phyloP scores from a whole-genome alignment of 2,888 invertebrate species.

The Hemicrepidius hirtus region DNA sequence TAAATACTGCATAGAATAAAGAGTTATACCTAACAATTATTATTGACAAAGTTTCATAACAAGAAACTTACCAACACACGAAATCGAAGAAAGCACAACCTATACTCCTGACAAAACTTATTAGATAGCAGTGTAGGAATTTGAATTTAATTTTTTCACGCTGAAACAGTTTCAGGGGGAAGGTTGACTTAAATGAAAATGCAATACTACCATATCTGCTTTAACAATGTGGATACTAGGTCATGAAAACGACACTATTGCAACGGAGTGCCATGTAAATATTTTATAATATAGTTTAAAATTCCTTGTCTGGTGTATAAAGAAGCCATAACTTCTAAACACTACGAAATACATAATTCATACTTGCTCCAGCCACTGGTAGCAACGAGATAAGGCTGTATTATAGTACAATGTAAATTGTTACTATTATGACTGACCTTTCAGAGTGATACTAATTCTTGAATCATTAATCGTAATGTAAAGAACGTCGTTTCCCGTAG shows the following conservation, averaged over 20 bases:
- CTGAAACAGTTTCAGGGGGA: too few species aligned
- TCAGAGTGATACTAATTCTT: neutral
- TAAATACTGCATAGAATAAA: too few species aligned
- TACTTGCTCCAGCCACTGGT: slow-evolving; percentile 40
- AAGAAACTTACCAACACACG: too few species aligned
- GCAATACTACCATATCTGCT: neutral
- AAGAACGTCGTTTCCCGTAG: neutral
- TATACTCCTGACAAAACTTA: too few species aligned
- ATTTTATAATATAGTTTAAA: slow-evolving; percentile 49
- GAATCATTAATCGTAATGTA: too few species aligned
- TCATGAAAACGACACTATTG: slow-evolving; percentile 30
- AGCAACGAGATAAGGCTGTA: slow-evolving; percentile 31
- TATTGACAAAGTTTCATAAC: too few species aligned
- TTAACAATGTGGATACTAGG: neutral
- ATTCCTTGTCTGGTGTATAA: slow-evolving; percentile 45
- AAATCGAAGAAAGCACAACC: too few species aligned
- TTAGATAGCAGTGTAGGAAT: too few species aligned
- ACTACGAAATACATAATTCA: slow-evolving; percentile 48
- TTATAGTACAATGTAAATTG: slow-evolving; percentile 8
- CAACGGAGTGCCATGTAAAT: slow-evolving; percentile 39
- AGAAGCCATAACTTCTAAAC: slow-evolving; percentile 43
- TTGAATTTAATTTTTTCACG: too few species aligned
- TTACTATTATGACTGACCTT: slow-evolving; percentile 1
- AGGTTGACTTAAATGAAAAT: too few species aligned
- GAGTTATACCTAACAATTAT: too few species aligned